phyloP scores from a whole-genome alignment of 2,888 invertebrate species.

The Phania funesta region DNA sequence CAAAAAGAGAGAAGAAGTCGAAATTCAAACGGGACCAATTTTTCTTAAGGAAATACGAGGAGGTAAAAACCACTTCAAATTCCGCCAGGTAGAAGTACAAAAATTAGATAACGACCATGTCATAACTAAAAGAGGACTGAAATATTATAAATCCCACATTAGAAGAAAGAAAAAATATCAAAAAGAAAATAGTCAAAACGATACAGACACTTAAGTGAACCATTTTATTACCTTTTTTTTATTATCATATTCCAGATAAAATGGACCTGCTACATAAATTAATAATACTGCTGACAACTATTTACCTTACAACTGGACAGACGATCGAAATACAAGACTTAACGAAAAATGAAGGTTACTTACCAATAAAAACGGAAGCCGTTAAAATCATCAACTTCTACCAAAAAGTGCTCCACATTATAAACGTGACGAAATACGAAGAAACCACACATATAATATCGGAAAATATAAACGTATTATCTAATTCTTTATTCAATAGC shows the following conservation, averaged over 20 bases:
- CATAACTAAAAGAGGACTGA: neutral
- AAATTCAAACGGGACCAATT: neutral
- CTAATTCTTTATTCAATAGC: neutral
- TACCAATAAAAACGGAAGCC: constrained; percentile 42
- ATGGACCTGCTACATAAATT: neutral
- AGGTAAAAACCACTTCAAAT: constrained; percentile 11
- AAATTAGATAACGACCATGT: constrained; percentile 15
- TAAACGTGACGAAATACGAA: constrained; percentile 55
- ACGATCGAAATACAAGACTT: constrained; percentile 47
- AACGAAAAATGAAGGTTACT: constrained; percentile 10
- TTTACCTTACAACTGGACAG: neutral
- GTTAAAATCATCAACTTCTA: constrained; percentile 43
- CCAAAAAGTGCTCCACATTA: constrained; percentile 40
- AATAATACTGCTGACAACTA: neutral
- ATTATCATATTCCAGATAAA: neutral
- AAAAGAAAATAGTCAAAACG: neutral
- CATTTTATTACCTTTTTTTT: neutral
- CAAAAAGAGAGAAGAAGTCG: constrained; percentile 1
- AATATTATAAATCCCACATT: constrained; percentile 27
- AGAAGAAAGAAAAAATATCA: constrained; percentile 16
- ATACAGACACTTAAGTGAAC: neutral
- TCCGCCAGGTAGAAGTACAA: neutral
- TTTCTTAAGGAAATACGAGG: no score
- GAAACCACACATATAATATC: constrained; percentile 22
- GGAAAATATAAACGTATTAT: no score